phyloP scores from a whole-genome alignment of 1,140 invertebrate genomes.

The Brachionus plicatilis region DNA sequence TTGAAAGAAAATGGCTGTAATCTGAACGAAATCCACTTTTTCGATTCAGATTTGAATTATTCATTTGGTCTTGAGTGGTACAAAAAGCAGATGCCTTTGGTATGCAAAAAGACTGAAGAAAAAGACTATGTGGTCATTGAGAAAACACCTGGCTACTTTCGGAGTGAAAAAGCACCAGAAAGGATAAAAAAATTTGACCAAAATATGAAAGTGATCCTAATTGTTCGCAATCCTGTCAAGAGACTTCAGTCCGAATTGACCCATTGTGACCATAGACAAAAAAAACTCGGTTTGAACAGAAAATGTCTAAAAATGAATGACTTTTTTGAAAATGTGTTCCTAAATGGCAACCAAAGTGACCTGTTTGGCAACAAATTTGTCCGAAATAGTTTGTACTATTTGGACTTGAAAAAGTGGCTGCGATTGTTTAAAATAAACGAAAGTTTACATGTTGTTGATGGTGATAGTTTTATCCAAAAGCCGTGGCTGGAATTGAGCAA shows the following conservation, averaged over 20 bases:
- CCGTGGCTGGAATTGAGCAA: conserved; percentile 32
- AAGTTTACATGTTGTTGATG: background rate
- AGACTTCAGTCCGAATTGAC: conserved; percentile 88
- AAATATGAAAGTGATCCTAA: conserved; percentile 74
- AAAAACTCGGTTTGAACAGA: background rate
- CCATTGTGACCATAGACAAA: conserved; percentile 56
- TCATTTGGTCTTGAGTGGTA: conserved; percentile 48
- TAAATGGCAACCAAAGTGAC: background rate
- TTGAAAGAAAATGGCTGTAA: background rate
- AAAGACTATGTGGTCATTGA: background rate
- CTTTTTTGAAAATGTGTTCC: background rate
- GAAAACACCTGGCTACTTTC: conserved; percentile 35
- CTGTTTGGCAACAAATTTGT: background rate
- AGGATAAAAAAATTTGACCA: conserved; percentile 79
- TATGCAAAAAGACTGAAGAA: background rate
- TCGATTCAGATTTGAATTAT: conserved; percentile 46
- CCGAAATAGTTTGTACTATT: conserved; percentile 22
- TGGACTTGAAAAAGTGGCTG: conserved; percentile 7
- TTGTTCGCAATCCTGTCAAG: conserved; percentile 84
- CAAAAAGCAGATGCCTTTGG: conserved; percentile 24
- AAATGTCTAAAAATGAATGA: background rate
- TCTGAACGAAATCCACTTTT: conserved; percentile 48
- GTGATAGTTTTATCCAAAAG: conserved; percentile 5
- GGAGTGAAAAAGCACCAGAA: conserved; percentile 67
- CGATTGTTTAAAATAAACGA: background rate